Conservation (phyloP, 1,140 invertebrate species). For the Drosophila tsacasi region DNA sequence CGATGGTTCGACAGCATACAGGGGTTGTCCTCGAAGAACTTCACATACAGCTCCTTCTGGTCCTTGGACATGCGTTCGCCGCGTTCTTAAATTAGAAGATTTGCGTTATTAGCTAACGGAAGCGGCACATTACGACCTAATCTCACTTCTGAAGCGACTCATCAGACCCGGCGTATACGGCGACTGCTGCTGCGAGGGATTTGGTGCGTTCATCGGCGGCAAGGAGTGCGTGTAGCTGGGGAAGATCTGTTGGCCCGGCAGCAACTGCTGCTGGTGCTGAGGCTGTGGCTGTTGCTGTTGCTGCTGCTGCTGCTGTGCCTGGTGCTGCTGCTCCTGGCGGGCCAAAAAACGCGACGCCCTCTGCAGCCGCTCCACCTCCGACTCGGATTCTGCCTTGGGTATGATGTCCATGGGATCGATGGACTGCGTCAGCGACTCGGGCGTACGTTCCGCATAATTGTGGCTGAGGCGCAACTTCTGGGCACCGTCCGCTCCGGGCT, state of each 20-base stretch:
- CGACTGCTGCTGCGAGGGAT: conserved; percentile 62
- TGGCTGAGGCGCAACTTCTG: conserved; percentile 66
- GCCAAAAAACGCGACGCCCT: conserved; percentile 59
- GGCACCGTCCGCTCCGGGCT: conserved; percentile 48
- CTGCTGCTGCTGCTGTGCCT: conserved; percentile 57
- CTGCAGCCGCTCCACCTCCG: conserved; percentile 61
- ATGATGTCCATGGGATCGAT: conserved; percentile 81
- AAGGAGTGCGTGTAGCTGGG: conserved; percentile 67
- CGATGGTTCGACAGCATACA: conserved; percentile 80
- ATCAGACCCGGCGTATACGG: conserved; percentile 72
- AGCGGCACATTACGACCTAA: background rate
- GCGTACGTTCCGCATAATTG: conserved; percentile 62
- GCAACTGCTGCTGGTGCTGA: conserved; percentile 64
- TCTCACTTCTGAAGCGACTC: conserved; percentile 82
- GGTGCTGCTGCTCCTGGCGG: conserved; percentile 59
- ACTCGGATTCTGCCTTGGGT: conserved; percentile 75
- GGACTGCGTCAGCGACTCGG: conserved; percentile 71
- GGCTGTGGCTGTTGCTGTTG: conserved; percentile 41
- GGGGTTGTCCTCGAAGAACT: conserved; percentile 82
- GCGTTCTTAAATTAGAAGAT: conserved; percentile 53
- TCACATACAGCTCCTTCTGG: conserved; percentile 80
- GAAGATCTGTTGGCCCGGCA: conserved; percentile 66
- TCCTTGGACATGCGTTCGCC: conserved; percentile 83
- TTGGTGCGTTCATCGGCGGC: conserved; percentile 63
- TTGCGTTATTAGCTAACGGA: background rate